Percentiles rank a stretch among this genome's conserved stretches.
phyloP scores from a whole-genome alignment of 2,113 vertebrate genomes.

The Neotoma lepida region DNA sequence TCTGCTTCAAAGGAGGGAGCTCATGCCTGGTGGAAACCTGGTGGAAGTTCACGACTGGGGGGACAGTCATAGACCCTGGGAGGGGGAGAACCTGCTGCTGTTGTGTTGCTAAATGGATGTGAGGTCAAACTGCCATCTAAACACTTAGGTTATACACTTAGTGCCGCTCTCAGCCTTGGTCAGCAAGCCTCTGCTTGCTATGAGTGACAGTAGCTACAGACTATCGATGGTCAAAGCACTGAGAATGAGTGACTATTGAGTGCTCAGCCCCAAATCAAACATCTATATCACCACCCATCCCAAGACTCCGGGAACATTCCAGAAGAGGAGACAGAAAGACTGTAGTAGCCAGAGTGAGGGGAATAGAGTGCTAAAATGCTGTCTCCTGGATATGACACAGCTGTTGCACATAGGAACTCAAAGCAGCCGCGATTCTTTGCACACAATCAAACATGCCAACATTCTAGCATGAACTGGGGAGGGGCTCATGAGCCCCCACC shows the following conservation, averaged over 20 bases:
- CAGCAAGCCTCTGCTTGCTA: too few species aligned
- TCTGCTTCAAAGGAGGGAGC: background rate
- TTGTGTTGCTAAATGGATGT: background rate
- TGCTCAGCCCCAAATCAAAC: background rate
- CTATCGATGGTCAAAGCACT: background rate
- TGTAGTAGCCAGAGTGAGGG: background rate
- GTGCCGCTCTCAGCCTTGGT: too few species aligned
- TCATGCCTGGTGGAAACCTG: background rate
- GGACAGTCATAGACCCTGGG: background rate
- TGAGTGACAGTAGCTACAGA: background rate
- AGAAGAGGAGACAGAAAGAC: background rate
- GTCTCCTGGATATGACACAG: background rate
- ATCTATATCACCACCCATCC: background rate
- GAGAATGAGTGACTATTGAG: background rate
- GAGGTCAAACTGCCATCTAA: background rate
- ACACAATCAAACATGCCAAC: background rate
- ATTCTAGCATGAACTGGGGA: too few species aligned
- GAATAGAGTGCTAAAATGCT: background rate
- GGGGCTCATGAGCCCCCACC: background rate
- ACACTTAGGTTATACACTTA: background rate
- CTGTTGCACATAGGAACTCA: background rate
- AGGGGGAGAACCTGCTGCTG: background rate
- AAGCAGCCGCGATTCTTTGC: background rate
- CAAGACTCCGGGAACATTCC: background rate
- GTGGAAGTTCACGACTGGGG: background rate